Base-by-base conservation (phyloP, 53 echinoderm and acorn worm species). In the Temnopleurus reevesii region DNA sequence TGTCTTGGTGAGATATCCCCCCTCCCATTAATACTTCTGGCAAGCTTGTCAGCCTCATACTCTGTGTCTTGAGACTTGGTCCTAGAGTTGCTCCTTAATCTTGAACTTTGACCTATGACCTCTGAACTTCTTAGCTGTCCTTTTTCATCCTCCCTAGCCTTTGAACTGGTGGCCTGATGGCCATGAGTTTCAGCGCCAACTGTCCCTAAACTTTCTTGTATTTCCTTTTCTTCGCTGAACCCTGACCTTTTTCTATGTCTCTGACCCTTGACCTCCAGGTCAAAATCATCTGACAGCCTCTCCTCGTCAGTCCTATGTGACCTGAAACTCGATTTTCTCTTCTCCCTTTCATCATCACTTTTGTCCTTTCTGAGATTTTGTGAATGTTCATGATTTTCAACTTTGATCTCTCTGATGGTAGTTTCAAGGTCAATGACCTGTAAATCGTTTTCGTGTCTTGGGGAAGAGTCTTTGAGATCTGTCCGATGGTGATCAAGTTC, bases 1-100 rank as follows among this genome's bases (percentile, higher is more conserved):
- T 71, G 36, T 71, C n/a, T 36, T 38, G 71, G 71, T 7, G 71
- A 71, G 36, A 3, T 41, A 2, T 71, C 71, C 71, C 41, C 38
- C 71, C 71, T 71, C 10, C 43, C 43, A 38, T 71, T 41, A 38
- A 65, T 65, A 35, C 65, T 65, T 35, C 41, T 71, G 2, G 21
- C 41, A 0, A 38, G n/a, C 21, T 71, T 71, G 23, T 71, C 79
- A 26, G 27, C 79, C 24, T 79, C 79, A 26, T 47, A 46, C 45
- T 79, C 79, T 49, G 79, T 49, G 28, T 79, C 79, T 79, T 49
- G 79, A 25, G 79, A 79, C 79, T 49, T 79, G 45, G 79, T 38
- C 49, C 79, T 49, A 12, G 79, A 79, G 0, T 28, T 23, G 1
- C 79, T 79, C 18, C 49, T 79, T 41, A 27, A 2, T 79, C 49